Evolutionary conservation across 2,888 invertebrate species (phyloP).

Genomic region (Cistogaster globosa): DNA sequence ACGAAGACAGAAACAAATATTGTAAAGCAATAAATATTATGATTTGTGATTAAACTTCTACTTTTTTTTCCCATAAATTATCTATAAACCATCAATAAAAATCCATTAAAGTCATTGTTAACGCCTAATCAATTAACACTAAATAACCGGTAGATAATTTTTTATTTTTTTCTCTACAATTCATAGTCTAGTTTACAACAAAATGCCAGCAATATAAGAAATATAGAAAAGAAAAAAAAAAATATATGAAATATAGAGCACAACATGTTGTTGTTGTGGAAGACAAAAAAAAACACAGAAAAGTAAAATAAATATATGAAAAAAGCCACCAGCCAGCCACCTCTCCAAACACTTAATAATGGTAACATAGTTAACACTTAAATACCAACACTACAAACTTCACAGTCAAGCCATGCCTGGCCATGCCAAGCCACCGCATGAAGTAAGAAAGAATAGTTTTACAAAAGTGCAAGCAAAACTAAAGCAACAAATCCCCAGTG

Average conservation of each 20-base stretch:
- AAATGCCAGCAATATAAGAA: constrained; percentile 22
- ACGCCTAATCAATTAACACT: constrained; percentile 72
- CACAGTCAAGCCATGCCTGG: constrained; percentile 22
- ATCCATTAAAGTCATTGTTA: constrained; percentile 68
- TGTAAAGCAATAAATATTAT: constrained; percentile 47
- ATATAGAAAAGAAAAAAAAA: constrained; percentile 8
- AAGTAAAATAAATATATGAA: constrained; percentile 5
- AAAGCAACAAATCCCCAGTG: constrained; percentile 40
- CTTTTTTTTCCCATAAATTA: constrained; percentile 67
- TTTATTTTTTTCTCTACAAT: neutral
- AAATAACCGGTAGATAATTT: constrained; percentile 58
- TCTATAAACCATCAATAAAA: constrained; percentile 69
- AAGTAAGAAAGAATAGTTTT: constrained; percentile 19
- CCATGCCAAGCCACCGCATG: constrained; percentile 9
- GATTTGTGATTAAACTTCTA: constrained; percentile 52
- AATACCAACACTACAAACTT: constrained; percentile 44
- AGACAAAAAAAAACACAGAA: neutral
- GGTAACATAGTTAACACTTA: constrained; percentile 67
- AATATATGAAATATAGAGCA: constrained; percentile 53
- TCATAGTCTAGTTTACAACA: constrained; percentile 8
- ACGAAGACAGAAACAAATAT: neutral
- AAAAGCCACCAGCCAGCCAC: constrained; percentile 32
- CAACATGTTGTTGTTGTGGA: constrained; percentile 56
- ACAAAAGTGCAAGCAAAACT: constrained; percentile 14
- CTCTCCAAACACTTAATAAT: constrained; percentile 62